phyloP scores from a whole-genome alignment of 2,113 vertebrate species.

The Hystrix cristata region DNA sequence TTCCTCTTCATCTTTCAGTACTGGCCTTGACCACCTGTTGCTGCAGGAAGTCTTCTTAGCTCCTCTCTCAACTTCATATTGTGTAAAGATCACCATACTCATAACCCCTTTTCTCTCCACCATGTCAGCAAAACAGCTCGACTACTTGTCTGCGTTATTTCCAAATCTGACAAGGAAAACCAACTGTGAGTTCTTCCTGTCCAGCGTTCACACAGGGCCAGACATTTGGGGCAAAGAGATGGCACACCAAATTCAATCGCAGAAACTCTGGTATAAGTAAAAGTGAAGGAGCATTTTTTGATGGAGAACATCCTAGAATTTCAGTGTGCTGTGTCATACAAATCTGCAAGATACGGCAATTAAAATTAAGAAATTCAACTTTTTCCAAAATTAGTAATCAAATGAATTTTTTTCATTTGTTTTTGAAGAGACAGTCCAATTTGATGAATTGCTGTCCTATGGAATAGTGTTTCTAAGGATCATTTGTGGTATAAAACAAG shows the following conservation, averaged over 20 bases:
- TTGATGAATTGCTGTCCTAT: neutral
- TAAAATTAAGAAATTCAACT: neutral
- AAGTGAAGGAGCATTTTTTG: neutral
- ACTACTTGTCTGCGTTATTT: neutral
- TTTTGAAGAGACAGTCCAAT: neutral
- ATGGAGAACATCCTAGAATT: neutral
- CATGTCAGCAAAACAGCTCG: neutral
- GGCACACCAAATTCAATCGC: neutral
- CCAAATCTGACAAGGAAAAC: conserved; percentile 48
- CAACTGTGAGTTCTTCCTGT: neutral
- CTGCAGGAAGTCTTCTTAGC: neutral
- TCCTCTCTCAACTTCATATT: neutral
- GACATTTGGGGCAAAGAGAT: neutral
- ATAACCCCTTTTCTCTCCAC: neutral
- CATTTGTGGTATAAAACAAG: neutral
- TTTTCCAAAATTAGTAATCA: neutral
- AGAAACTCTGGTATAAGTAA: conserved; percentile 3
- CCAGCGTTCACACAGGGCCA: neutral
- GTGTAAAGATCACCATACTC: neutral
- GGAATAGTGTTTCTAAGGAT: neutral
- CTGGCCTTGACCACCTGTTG: neutral
- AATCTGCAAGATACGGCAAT: neutral
- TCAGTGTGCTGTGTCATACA: neutral
- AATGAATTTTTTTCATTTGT: neutral
- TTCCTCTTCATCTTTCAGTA: neutral